These are phyloP conservation scores for Noctua janthe DNA, from an alignment of 2,888 invertebrate genomes.

Conservation along the genomic window DNA sequence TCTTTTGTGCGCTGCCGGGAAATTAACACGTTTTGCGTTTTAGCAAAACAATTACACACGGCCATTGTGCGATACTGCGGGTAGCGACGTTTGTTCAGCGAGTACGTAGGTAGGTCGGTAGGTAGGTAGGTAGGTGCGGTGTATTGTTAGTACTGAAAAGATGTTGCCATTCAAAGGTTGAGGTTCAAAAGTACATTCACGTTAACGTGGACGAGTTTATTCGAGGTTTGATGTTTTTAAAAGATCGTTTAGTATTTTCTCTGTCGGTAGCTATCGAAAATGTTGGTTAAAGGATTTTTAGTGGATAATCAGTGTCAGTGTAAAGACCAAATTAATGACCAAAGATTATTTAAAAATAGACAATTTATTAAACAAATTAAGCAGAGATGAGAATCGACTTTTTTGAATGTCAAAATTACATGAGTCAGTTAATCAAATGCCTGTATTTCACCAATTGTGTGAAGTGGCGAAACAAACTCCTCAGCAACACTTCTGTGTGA, in stretches of 20 bases:
- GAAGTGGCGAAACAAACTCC: not conserved
- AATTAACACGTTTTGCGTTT: slow-evolving; percentile 71
- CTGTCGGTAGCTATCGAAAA: not conserved
- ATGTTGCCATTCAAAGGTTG: slow-evolving; percentile 25
- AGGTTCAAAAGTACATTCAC: slow-evolving; percentile 4
- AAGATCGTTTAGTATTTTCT: not conserved
- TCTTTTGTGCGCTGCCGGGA: slow-evolving; percentile 68
- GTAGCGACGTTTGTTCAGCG: slow-evolving; percentile 40
- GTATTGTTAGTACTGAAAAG: slow-evolving; percentile 30
- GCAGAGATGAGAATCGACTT: not conserved
- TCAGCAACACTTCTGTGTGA: not conserved
- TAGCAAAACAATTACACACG: slow-evolving; percentile 69
- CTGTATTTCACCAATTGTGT: not conserved
- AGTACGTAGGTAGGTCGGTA: slow-evolving; percentile 12
- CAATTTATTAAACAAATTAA: not conserved
- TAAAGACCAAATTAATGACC: not conserved
- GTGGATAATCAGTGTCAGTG: not conserved
- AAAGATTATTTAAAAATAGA: not conserved
- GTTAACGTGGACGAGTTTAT: slow-evolving; percentile 27
- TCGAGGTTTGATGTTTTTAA: slow-evolving; percentile 1
- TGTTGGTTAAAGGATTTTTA: not conserved
- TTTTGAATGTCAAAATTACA: not conserved
- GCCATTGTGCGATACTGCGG: slow-evolving; percentile 61
- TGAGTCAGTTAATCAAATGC: not conserved
- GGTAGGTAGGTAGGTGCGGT: slow-evolving; percentile 4